Conservation (phyloP, 1,140 invertebrate species). For the Galendromus occidentalis region DNA sequence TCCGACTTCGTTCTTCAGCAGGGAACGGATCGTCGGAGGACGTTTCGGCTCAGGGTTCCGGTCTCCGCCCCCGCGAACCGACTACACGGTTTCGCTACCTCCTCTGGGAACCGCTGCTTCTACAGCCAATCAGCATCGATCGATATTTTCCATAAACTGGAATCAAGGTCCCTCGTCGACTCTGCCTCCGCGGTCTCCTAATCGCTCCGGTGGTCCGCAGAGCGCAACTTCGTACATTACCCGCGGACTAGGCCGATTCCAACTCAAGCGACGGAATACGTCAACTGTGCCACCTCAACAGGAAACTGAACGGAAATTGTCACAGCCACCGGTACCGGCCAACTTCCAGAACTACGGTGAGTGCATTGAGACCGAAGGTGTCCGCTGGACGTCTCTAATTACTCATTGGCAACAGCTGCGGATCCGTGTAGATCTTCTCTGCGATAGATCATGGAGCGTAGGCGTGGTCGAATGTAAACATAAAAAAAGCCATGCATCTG, state of each 20-base stretch:
- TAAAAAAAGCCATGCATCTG: too few relatives aligned
- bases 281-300: not conserved
- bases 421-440: too few relatives aligned
- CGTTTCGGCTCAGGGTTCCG: not conserved
- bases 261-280: slow-evolving; percentile 2
- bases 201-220: not conserved
- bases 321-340: not conserved
- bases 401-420: too few relatives aligned
- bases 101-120: not conserved
- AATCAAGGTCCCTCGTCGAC: not conserved
- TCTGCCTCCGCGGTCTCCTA: not conserved
- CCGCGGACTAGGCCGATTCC: slow-evolving; percentile 4
- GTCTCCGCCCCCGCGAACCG: not conserved
- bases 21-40: not conserved
- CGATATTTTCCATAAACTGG: slow-evolving; percentile 10
- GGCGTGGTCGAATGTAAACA: too few relatives aligned
- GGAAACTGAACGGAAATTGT: not conserved
- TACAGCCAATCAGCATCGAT: not conserved
- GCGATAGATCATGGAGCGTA: too few relatives aligned
- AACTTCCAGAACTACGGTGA: slow-evolving; percentile 9
- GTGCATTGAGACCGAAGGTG: not conserved
- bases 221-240: not conserved
- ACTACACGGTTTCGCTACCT: slow-evolving; percentile 2
- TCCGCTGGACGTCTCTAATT: too few relatives aligned
- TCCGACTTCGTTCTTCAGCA: slow-evolving; percentile 4